Percentiles rank a stretch among this genome's conserved stretches.
Evolutionary conservation across 2,113 vertebrate genomes (phyloP).

Genomic region (Sprattus sprattus): DNA sequence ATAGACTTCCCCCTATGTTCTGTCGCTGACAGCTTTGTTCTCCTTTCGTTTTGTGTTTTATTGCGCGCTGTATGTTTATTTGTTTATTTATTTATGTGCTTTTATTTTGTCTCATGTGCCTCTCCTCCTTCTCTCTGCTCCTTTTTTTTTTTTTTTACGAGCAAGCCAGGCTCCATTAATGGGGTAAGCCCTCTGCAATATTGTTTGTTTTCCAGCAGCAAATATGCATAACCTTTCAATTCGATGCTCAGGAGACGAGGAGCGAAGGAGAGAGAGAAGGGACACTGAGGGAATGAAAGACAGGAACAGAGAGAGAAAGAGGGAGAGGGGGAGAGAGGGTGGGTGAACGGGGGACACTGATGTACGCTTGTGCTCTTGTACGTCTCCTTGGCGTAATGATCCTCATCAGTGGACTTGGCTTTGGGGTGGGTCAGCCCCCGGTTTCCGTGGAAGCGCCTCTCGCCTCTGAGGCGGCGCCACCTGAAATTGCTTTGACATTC

Average conservation of each 20-base stretch:
- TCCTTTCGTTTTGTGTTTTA: background rate
- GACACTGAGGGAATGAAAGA: background rate
- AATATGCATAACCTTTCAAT: constrained; percentile 17
- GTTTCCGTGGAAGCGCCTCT: constrained; percentile 20
- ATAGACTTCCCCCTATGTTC: background rate
- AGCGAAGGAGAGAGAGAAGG: background rate
- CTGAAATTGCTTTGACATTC: constrained; percentile 65
- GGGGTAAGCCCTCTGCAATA: background rate
- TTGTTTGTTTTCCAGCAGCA: background rate
- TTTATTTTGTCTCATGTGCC: background rate
- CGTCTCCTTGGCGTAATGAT: constrained; percentile 7
- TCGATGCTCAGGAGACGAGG: background rate
- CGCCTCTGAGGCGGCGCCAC: constrained; percentile 39
- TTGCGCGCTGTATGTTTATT: background rate
- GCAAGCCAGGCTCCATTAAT: background rate
- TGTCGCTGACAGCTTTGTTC: background rate
- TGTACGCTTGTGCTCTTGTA: background rate
- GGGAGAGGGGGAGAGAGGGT: background rate
- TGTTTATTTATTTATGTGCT: background rate
- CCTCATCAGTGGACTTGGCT: background rate
- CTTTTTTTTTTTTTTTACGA: background rate
- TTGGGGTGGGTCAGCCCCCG: background rate
- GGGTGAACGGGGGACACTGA: background rate
- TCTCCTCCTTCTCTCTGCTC: background rate
- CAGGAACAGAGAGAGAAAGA: background rate